Evolutionary conservation across 2,888 invertebrate species (phyloP).

Genomic region (Erebia epiphron): DNA sequence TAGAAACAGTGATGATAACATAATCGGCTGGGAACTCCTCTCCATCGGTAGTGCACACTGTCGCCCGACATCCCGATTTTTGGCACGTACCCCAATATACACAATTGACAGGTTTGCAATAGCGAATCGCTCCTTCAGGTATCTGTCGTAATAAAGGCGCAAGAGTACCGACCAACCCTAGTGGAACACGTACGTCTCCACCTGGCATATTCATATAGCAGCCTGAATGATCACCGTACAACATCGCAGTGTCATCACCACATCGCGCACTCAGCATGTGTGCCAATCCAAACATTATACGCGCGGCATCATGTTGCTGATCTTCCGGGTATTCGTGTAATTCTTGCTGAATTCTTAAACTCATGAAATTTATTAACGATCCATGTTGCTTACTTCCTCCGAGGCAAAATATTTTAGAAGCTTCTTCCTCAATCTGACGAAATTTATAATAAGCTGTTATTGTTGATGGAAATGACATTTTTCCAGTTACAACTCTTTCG

Average conservation of each 20-base stretch:
- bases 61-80: constrained; percentile 71
- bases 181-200: constrained; percentile 82
- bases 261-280: constrained; percentile 84
- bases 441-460: constrained; percentile 85
- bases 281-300: constrained; percentile 86
- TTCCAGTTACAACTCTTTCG: constrained; percentile 84
- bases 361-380: constrained; percentile 85
- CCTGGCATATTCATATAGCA: constrained; percentile 83
- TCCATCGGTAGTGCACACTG: constrained; percentile 86
- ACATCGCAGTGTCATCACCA: constrained; percentile 84
- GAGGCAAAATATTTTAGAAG: constrained; percentile 83
- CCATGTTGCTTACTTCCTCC: constrained; percentile 85
- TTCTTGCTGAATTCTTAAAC: constrained; percentile 86
- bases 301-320: constrained; percentile 86
- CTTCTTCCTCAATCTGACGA: constrained; percentile 86
- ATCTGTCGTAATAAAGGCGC: constrained; percentile 86
- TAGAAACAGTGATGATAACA: constrained; percentile 89
- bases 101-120: constrained; percentile 87
- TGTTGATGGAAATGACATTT: constrained; percentile 83
- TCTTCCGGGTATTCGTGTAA: constrained; percentile 85
- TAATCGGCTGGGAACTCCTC: constrained; percentile 89
- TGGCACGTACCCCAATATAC: constrained; percentile 86
- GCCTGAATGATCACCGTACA: constrained; percentile 66
- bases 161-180: constrained; percentile 85
- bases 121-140: constrained; percentile 84